phyloP scores from a whole-genome alignment of 2,888 invertebrate genomes.

The Hypomecis atomaria region DNA sequence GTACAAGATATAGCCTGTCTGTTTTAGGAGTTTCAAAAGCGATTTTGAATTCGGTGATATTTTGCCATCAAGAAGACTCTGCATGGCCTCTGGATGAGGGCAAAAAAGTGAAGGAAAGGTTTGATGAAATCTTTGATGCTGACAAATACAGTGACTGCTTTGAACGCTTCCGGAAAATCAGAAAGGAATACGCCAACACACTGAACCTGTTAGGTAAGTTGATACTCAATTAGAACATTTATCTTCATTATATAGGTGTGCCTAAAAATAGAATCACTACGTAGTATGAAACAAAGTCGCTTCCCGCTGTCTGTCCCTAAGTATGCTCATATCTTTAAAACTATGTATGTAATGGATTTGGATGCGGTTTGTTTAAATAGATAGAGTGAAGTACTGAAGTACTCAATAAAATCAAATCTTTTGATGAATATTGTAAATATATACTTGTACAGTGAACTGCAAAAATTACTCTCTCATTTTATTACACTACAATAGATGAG shows the following conservation, averaged over 20 bases:
- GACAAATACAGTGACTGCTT: constrained; percentile 96
- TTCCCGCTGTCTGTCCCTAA: too few species aligned
- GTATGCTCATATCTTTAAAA: too few species aligned
- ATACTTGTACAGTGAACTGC: too few species aligned
- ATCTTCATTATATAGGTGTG: background rate
- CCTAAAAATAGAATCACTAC: too few species aligned
- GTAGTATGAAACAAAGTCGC: too few species aligned
- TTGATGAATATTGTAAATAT: too few species aligned
- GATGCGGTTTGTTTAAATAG: too few species aligned
- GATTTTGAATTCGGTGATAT: constrained; percentile 97
- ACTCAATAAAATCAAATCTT: too few species aligned
- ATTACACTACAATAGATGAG: too few species aligned
- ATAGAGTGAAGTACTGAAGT: too few species aligned
- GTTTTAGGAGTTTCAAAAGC: constrained; percentile 95
- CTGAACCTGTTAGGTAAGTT: constrained; percentile 82
- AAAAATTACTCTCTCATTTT: too few species aligned
- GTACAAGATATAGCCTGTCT: background rate
- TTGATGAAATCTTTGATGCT: constrained; percentile 99
- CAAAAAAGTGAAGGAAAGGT: constrained; percentile 96
- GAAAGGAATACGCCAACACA: constrained; percentile 84
- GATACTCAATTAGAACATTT: constrained; percentile 6
- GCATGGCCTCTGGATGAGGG: constrained; percentile 98
- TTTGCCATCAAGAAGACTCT: constrained; percentile 99
- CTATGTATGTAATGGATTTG: too few species aligned
- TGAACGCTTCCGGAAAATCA: constrained; percentile 88